Percentiles rank a stretch among this genome's conserved stretches.
These are phyloP conservation scores for Acholoe squamosa DNA, from an alignment of 2,888 invertebrate genomes.

Conservation along the genomic window DNA sequence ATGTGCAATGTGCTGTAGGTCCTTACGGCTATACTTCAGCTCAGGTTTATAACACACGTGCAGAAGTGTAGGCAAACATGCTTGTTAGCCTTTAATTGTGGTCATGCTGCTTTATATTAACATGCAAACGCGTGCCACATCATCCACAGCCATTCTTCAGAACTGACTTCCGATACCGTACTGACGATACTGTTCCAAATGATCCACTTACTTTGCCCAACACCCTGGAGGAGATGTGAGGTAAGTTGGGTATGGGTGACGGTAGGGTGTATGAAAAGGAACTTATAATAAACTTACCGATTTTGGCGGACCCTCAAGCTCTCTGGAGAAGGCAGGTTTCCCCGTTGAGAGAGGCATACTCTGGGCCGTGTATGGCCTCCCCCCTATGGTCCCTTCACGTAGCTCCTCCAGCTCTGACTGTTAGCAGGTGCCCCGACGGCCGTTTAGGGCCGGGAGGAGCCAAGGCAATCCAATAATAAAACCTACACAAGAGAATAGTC, in stretches of 20 bases:
- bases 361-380: background rate
- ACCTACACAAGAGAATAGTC: background rate
- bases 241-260: background rate
- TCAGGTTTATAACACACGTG: too few species aligned
- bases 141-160: too few species aligned
- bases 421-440: background rate
- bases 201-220: too few species aligned
- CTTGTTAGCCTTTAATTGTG: too few species aligned
- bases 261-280: background rate
- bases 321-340: conserved; percentile 5
- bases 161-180: too few species aligned
- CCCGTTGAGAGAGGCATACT: conserved; percentile 33
- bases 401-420: background rate
- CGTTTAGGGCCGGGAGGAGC: background rate
- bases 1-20: too few species aligned
- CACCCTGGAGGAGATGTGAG: too few species aligned
- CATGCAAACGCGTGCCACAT: too few species aligned
- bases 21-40: too few species aligned
- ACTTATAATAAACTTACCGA: background rate
- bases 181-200: too few species aligned
- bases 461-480: conserved; percentile 30
- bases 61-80: too few species aligned
- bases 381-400: background rate
- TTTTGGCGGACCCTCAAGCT: background rate
- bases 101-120: too few species aligned